Percentiles rank a stretch among this genome's conserved stretches.
Conservation (phyloP, 2,888 invertebrate species). For the Galeruca laticollis region DNA sequence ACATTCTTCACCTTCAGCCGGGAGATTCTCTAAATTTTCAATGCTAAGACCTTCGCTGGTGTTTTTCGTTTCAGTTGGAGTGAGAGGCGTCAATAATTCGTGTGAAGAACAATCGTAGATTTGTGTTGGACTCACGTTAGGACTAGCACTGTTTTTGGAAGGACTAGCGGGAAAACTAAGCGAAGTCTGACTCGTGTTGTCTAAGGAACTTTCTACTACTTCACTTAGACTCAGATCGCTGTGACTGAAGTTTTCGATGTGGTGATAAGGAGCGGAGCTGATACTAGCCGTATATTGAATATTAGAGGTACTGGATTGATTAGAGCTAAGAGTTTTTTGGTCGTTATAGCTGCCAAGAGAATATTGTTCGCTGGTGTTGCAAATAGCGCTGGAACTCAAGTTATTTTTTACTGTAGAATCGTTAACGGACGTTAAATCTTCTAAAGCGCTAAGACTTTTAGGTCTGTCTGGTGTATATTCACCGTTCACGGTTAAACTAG, state of each 20-base stretch:
- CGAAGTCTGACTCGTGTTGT: constrained; percentile 67
- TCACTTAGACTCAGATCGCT: constrained; percentile 62
- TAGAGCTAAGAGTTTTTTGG: constrained; percentile 54
- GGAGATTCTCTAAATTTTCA: constrained; percentile 45
- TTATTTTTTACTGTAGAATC: constrained; percentile 55
- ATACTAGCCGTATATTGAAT: constrained; percentile 58
- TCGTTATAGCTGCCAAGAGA: constrained; percentile 53
- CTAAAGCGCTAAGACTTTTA: constrained; percentile 63
- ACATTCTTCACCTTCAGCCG: constrained; percentile 48
- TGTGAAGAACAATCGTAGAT: constrained; percentile 48
- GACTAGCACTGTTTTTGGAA: constrained; percentile 59
- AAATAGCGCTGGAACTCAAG: constrained; percentile 57
- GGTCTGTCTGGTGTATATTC: constrained; percentile 54
- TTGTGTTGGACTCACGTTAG: constrained; percentile 61
- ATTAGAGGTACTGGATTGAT: constrained; percentile 57
- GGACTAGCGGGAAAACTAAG: constrained; percentile 61
- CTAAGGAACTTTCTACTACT: constrained; percentile 59
- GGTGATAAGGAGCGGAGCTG: constrained; percentile 57
- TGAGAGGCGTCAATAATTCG: constrained; percentile 47
- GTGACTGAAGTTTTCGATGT: constrained; percentile 57
- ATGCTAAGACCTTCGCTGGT: constrained; percentile 51
- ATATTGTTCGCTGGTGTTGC: constrained; percentile 57
- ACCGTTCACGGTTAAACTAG: constrained; percentile 60
- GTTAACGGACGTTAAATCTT: constrained; percentile 53
- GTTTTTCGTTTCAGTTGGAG: constrained; percentile 48